Evolutionary conservation across 2,113 vertebrate species (phyloP), one percentile per base, ranked within the genome.

Genomic region (Acanthochromis polyacanthus): DNA sequence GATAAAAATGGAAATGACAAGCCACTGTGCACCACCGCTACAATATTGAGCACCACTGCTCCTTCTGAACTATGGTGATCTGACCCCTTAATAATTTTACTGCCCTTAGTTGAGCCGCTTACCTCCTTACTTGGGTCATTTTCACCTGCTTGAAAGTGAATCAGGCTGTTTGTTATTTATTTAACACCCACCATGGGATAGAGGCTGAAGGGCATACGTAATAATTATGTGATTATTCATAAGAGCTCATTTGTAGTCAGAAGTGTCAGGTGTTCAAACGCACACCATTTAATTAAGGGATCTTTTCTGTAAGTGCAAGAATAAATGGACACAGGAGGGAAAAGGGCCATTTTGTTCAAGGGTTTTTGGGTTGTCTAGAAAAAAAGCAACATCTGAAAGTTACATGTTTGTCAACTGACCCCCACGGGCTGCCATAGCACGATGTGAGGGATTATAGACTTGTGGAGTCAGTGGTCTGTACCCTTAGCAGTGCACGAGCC

Each of bases 361-460:
- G 32, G 51, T 69, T 70, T 28, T 62, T 36, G 69, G 25, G 70
- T 79, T 48, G 46, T 74, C 36, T 64, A 17, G 36, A 32, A 19
- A 75, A 75, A 73, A 80, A 72, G 20, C 50, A 36, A n/a, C 52
- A 66, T 38, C 38, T 70, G 60, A 78, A 69, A 82, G 78, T 78
- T 75, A 58, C 19, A 4, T 65, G n/a, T 79, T 87, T 90, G 70
- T 85, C 74, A 77, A 20, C 65, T 12, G 56, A 58, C 58, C 84
- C 88, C 78, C 20, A 28, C 6, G 60, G 85, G 81, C 79, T 78
- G 71, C 61, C 38, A 22, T 38, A 72, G 64, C 59, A 69, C 83
- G 92, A 86, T 92, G 81, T 91, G 90, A 91, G 76, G 86, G 83
- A 91, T 95, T 93, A 94, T 94, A 94, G 95, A 95, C 92, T 89